Evolutionary conservation across 2,797 vertebrate species (phyloP), one percentile per base, ranked within the genome.

Genomic region (Pristis pectinata): DNA sequence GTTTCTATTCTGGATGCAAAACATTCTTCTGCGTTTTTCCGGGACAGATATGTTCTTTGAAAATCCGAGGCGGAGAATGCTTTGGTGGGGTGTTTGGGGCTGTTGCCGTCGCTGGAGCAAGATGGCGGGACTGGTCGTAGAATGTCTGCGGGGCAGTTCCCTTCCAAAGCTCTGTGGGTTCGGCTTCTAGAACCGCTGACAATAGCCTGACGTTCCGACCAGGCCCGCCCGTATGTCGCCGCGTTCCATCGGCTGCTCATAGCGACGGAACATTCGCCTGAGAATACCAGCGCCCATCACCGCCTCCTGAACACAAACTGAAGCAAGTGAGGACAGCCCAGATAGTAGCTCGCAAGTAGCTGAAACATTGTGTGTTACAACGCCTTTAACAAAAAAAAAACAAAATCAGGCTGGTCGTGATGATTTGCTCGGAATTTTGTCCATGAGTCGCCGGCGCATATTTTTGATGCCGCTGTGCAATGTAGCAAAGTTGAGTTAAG

Each of bases 121-220:
- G 0, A 95, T 97, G 96, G 49, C 97, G 4, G 95, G 97, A 13
- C 94, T 97, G 94, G 96, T 96, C 37, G 96, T 0, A 95, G 96
- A 0, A 94, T 34, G 3, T 53, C 95, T 70, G 96, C 97, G 11
- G 96, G 97, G 34, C 95, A 96, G 37, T 80, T 95, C 79, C 94
- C 96, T 61, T 96, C 96, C 7, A 37, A 7, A 41, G 97, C 97
- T 94, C 95, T 97, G 93, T 96, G 96, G 0, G 41, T 97, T 95
- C 72, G 96, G 95, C 94, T 97, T 94, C 96, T 97, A 41, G 96
- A 97, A 8, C 97, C 97, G 49, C 96, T 97, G 95, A 95, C 96
- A 95, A 95, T 83, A 44, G 92, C 0, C 0, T 95, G 96, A 95
- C 64, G 7, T 30, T 41, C 61, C 64, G 27, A 11, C 27, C 19